phyloP scores from a whole-genome alignment of 2,113 vertebrate species.

The Puffinus mauretanicus region DNA sequence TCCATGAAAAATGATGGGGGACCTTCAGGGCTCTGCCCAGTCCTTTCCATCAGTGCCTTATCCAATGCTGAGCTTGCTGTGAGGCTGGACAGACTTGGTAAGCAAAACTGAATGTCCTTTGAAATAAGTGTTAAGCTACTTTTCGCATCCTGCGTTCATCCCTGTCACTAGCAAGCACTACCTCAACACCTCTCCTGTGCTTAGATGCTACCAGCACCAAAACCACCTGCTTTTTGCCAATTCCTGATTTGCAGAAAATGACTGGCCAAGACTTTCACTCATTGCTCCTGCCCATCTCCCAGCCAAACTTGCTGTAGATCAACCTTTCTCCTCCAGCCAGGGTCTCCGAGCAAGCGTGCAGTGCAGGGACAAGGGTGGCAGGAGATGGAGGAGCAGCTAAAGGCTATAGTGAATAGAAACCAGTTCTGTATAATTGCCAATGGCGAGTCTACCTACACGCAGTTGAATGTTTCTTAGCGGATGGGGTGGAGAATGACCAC shows the following conservation, averaged over 20 bases:
- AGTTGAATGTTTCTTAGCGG: neutral
- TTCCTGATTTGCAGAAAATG: neutral
- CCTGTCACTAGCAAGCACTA: neutral
- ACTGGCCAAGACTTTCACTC: neutral
- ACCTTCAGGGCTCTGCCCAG: neutral
- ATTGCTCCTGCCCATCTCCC: neutral
- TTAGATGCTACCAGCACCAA: neutral
- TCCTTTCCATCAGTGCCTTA: neutral
- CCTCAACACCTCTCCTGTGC: neutral
- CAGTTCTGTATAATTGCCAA: neutral
- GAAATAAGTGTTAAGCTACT: neutral
- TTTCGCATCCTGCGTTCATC: neutral
- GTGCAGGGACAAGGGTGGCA: accelerated
- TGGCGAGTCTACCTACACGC: accelerated
- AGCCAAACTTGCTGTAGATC: neutral
- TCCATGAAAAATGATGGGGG: neutral
- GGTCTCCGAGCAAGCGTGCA: neutral
- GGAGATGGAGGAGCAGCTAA: neutral
- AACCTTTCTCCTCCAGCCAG: neutral
- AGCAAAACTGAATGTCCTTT: neutral
- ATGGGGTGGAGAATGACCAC: neutral
- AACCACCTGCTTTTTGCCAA: neutral
- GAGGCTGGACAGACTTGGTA: neutral
- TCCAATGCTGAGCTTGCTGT: neutral
- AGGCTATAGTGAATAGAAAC: neutral